phyloP scores from a whole-genome alignment of 1,140 invertebrate genomes.

The Drosophila sturtevanti region DNA sequence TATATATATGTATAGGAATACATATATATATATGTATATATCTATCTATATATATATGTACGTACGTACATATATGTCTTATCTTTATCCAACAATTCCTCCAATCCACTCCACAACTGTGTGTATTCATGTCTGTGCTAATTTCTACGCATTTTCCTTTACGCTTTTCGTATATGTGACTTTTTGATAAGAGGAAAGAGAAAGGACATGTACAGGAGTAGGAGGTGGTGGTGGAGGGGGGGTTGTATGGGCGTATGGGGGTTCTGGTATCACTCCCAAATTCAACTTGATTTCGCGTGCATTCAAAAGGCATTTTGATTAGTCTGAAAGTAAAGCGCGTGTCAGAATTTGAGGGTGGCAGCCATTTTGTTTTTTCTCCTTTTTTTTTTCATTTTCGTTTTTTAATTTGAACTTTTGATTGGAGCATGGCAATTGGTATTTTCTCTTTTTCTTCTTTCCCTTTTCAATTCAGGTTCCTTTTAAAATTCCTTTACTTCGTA shows the following conservation, averaged over 20 bases:
- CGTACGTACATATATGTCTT: slow-evolving; percentile 40
- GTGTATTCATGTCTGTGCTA: slow-evolving; percentile 76
- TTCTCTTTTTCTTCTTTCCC: background rate
- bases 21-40: slow-evolving; percentile 1
- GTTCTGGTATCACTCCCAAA: slow-evolving; percentile 29
- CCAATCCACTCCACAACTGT: slow-evolving; percentile 56
- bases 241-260: background rate
- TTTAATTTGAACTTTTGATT: slow-evolving; percentile 63
- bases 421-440: slow-evolving; percentile 10
- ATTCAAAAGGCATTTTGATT: slow-evolving; percentile 79
- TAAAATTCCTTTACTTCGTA: background rate
- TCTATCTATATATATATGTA: slow-evolving; percentile 10
- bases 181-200: slow-evolving; percentile 25
- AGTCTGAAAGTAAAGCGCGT: slow-evolving; percentile 65
- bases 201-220: too few relatives aligned
- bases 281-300: slow-evolving; percentile 71
- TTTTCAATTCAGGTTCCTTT: background rate
- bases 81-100: slow-evolving; percentile 53
- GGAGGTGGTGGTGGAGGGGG: background rate
- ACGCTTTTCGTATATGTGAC: slow-evolving; percentile 43
- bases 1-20: slow-evolving; percentile 5
- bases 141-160: slow-evolving; percentile 68
- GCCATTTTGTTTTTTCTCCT: slow-evolving; percentile 42
- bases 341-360: slow-evolving; percentile 30
- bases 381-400: slow-evolving; percentile 24